Conservation (phyloP, 1,140 invertebrate species). For the Ridgeia piscesae region DNA sequence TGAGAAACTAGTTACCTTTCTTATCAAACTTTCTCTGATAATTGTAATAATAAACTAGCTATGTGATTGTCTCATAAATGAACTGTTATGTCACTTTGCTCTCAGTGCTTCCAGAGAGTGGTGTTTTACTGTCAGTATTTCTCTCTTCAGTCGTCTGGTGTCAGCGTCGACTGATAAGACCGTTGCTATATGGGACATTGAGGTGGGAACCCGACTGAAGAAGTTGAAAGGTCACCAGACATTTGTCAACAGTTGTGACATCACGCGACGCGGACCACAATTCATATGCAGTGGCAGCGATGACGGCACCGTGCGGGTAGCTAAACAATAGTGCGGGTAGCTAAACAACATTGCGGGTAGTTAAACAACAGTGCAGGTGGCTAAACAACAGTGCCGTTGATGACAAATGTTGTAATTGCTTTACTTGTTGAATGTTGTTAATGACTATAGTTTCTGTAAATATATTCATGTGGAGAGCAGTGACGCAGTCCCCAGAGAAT, state of each 20-base stretch:
- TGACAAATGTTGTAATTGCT: no score
- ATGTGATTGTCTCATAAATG: no score
- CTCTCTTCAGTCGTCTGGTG: slow-evolving; percentile 70
- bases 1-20: no score
- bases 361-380: slow-evolving; percentile 73
- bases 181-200: slow-evolving; percentile 92
- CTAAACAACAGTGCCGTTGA: background rate
- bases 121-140: background rate
- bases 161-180: slow-evolving; percentile 94
- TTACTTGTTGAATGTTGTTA: no score
- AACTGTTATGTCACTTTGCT: background rate
- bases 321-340: slow-evolving; percentile 66
- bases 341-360: background rate
- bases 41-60: no score
- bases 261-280: slow-evolving; percentile 82
- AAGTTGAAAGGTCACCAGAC: slow-evolving; percentile 88
- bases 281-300: slow-evolving; percentile 91
- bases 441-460: no score
- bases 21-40: no score
- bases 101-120: background rate
- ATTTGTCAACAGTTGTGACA: slow-evolving; percentile 72
- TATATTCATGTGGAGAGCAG: no score
- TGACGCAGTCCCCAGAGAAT: no score
- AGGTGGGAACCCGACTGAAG: slow-evolving; percentile 81
- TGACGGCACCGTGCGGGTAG: slow-evolving; percentile 86